Percentiles rank a stretch among this genome's conserved stretches.
These are phyloP conservation scores for Lissonota sp. DNA, from an alignment of 2,888 invertebrate species.

Conservation along the genomic window DNA sequence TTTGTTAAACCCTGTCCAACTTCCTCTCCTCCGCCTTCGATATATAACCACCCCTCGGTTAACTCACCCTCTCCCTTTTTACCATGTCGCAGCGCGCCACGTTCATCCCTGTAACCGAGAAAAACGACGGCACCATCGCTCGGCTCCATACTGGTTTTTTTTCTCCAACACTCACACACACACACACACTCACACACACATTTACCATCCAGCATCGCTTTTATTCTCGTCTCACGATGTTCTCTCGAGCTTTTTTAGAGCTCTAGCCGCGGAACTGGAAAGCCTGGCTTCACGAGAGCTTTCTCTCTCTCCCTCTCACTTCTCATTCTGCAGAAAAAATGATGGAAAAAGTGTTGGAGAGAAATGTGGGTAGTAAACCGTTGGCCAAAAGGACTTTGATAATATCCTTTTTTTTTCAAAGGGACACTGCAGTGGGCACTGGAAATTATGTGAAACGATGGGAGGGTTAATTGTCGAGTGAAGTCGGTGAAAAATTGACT, in stretches of 20 bases:
- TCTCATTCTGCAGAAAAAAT: background rate
- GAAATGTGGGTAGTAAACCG: slow-evolving; percentile 7
- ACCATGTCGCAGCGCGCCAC: background rate
- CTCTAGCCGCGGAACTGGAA: slow-evolving; percentile 16
- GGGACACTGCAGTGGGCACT: too few species aligned
- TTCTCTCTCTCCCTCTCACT: slow-evolving; percentile 1
- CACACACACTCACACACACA: background rate
- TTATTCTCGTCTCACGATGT: slow-evolving; percentile 34
- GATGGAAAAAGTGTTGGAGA: background rate
- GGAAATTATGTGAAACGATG: too few species aligned
- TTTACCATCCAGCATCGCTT: background rate
- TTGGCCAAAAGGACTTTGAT: background rate
- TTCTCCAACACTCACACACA: slow-evolving; percentile 5
- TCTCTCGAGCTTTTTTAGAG: slow-evolving; percentile 14
- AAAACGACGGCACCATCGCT: slow-evolving; percentile 29
- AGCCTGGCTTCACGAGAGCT: slow-evolving; percentile 10
- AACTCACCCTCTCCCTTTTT: slow-evolving; percentile 34
- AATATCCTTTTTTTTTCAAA: background rate
- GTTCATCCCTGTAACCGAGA: slow-evolving; percentile 34
- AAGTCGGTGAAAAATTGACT: too few species aligned
- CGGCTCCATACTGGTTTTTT: slow-evolving; percentile 16
- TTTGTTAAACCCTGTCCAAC: slow-evolving; percentile 68
- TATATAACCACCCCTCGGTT: slow-evolving; percentile 72
- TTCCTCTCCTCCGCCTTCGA: slow-evolving; percentile 72
- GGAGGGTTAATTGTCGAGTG: too few species aligned